phyloP scores from a whole-genome alignment of 2,797 vertebrate genomes.

The Bradypodion ventrale region DNA sequence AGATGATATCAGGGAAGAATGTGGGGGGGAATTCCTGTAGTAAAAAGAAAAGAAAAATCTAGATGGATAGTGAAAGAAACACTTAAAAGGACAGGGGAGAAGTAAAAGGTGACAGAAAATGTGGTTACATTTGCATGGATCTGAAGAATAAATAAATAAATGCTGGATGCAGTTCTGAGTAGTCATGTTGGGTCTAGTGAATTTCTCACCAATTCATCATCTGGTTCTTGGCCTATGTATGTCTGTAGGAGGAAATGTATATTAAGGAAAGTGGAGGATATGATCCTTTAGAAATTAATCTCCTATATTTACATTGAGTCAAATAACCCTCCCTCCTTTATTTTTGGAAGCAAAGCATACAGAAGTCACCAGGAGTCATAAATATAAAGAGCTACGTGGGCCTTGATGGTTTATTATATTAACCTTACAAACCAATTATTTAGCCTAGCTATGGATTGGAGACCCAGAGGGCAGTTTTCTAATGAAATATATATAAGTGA shows the following conservation, averaged over 20 bases:
- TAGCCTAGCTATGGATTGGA: constrained; percentile 48
- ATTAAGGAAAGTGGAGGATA: constrained; percentile 1
- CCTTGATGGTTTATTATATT: constrained; percentile 59
- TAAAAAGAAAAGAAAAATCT: too few species aligned
- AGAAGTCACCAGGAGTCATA: constrained; percentile 50
- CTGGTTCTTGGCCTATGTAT: neutral
- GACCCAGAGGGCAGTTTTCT: constrained; percentile 31
- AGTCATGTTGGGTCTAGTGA: constrained; percentile 1
- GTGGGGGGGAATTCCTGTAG: too few species aligned
- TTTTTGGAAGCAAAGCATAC: constrained; percentile 48
- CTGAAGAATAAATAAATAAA: neutral
- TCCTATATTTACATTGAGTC: constrained; percentile 39
- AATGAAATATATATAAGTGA: constrained; percentile 36
- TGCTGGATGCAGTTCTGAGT: neutral
- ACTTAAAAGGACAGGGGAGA: too few species aligned
- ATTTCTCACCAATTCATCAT: constrained; percentile 10
- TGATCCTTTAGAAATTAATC: constrained; percentile 20
- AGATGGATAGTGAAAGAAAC: too few species aligned
- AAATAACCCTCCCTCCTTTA: constrained; percentile 34
- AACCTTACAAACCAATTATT: constrained; percentile 63
- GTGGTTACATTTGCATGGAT: neutral
- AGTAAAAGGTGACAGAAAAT: too few species aligned
- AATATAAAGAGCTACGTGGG: constrained; percentile 43
- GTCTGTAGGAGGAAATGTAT: constrained; percentile 22
- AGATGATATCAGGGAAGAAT: too few species aligned